Base-by-base conservation (phyloP, 2,113 vertebrate species). In the Chrysochloris asiatica region DNA sequence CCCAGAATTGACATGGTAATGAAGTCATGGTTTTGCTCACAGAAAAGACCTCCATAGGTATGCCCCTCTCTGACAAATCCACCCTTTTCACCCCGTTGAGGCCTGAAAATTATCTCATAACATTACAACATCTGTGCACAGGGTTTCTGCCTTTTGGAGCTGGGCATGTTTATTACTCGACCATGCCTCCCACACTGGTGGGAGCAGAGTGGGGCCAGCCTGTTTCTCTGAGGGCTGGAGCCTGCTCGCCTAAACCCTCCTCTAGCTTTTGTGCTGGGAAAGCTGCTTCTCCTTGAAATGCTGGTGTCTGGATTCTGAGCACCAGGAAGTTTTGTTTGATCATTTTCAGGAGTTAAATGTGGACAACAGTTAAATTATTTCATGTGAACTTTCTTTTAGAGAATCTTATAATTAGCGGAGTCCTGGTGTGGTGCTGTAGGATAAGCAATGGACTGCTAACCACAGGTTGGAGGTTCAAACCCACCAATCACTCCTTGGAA, bases 1-100 rank as follows among this genome's bases (percentile, higher is more conserved):
- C 97, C 97, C 96, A 97, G 98, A 98, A 99, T 98, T 99, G 98
- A 99, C 98, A 99, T 99, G 99, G 98, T 99, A 99, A 99, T 99
- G 98, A 99, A 98, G 98, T 98, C 97, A 97, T 98, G 97, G 97
- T 97, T 97, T 97, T 93, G 96, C 97, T 96, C 96, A 95, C 93
- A 98, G 95, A 97, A 98, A 98, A 97, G 98, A 89, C 96, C 95
- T 95, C 98, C 98, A 97, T 96, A 98, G 98, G 98, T 96, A 94
- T 97, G 98, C 97, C 97, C 95, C 96, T 97, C 96, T 96, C 94
- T 86, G 96, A 97, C 97, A 97, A 97, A 97, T 94, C 97, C 98
- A 98, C 98, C 96, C 97, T 98, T 98, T 98, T 97, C 97, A 97
- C 97, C 97, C 98, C 95, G 96, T 93, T 95, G 97, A 98, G 96